Evolutionary conservation across 1,140 invertebrate genomes (phyloP), one percentile per base, ranked within the genome.

Genomic region (Pseudoatta argentina): DNA sequence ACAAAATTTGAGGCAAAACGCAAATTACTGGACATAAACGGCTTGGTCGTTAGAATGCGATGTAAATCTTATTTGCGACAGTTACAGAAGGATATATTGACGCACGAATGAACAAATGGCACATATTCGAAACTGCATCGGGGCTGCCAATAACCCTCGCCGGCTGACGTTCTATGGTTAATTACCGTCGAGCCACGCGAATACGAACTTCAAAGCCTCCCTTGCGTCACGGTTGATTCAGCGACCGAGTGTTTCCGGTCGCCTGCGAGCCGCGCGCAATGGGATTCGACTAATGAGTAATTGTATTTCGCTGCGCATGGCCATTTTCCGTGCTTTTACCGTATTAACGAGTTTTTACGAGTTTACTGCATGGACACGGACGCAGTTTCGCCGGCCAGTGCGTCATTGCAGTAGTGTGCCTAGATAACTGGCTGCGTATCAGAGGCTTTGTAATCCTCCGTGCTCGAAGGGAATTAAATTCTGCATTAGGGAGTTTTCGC

Each of bases 241-340:
- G 75, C 59, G n/a, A 34, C 30, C 73, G 75, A 67, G 82, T 53
- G 82, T 82, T 72, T 82, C 79, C 79, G 79, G 67, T 82, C 55
- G 67, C 39, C 53, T 48, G 24, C 75, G 85, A 86, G 77, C 66
- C 53, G 67, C 39, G 77, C 55, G 78, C 66, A 86, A 82, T 71
- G 85, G 66, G 78, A 86, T 81, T 82, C 85, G 77, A 78, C 86
- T 87, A 83, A 87, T 87, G 79, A 87, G 67, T 87, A 87, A 87
- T 87, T 87, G 86, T 87, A 87, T 87, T 87, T 87, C 67, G 67
- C 69, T 63, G 69, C 63, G 77, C 77, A 34, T 69, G 69, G 53
- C 66, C 69, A 87, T 87, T 87, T 87, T 87, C 86, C 79, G 79
- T 57, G 55, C 86, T 83, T 82, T 87, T 83, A 73, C 79, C 55